Base-by-base conservation (phyloP, 2,888 invertebrate genomes). In the Eupithecia tripunctaria region DNA sequence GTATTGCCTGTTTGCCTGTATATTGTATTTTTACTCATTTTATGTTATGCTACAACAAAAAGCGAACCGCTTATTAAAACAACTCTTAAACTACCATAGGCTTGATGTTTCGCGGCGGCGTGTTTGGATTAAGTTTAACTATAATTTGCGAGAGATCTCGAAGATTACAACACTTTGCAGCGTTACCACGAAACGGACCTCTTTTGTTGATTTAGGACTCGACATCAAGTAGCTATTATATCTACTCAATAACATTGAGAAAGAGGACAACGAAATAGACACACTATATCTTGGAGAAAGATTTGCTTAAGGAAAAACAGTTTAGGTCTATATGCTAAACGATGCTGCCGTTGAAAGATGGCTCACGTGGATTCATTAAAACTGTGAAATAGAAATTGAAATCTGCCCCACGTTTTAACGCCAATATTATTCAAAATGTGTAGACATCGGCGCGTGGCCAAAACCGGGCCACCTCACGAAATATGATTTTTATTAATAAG, bases 401-500 rank as follows among this genome's bases (percentile, higher is more conserved):
- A 41, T 2, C 21, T 15, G 38, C 63, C 47, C 36, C 41, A 80
- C 79, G 79, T 73, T 64, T 73, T 70, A 70, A 75, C 70, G 72
- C 70, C 74, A 78, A 86, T 82, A 85, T 86, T 90, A 93, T 93
- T 88, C 94, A 81, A 80, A 83, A 76, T 90, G 88, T 88, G 90
- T 89, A 85, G 78, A 72, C 78, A 80, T 81, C 78, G 80, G 27
- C 47, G 51, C 47, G 51, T 12, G 56, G 79, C 79, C 83, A 80
- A 82, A 79, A 76, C 80, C 82, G 80, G 84, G 82, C 85, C 85
- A 86, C 89, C 89, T 90, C 89, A 85, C 91, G 92, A 94, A 95
- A 94, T 94, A 93, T 94, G 94, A 94, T 94, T 94, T 94, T 94
- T 94, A 94, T 94, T 94, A 94, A 94, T 94, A 94, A 94, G 88